Conservation (phyloP, 2,888 invertebrate genomes). For the Tiphia femorata region DNA sequence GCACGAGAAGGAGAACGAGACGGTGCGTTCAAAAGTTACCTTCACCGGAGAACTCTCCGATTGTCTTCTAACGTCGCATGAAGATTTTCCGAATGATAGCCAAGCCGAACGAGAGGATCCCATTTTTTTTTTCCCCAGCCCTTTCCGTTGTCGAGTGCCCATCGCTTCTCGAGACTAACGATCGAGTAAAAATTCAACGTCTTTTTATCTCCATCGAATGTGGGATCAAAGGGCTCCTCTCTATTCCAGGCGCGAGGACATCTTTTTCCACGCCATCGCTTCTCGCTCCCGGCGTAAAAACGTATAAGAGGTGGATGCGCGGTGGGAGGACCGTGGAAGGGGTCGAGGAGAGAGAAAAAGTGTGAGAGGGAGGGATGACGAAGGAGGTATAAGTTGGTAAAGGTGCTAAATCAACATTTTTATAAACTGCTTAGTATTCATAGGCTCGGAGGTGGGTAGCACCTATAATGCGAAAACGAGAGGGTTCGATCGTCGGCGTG, state of each 20-base stretch:
- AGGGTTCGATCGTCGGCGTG: constrained; percentile 54
- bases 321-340: too few relatives aligned
- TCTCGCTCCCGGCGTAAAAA: background rate
- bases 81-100: too few relatives aligned
- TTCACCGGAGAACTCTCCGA: too few relatives aligned
- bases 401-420: constrained; percentile 68
- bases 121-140: background rate
- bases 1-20: too few relatives aligned
- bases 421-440: constrained; percentile 68
- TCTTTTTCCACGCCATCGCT: background rate
- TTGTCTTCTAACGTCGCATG: too few relatives aligned
- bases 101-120: too few relatives aligned
- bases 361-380: constrained; percentile 19
- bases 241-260: background rate
- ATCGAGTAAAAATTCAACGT: background rate
- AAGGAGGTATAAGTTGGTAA: constrained; percentile 47
- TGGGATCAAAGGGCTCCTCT: background rate
- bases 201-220: background rate
- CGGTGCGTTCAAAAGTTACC: too few relatives aligned
- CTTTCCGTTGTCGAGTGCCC: background rate
- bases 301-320: constrained; percentile 10
- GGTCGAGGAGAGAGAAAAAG: constrained; percentile 17
- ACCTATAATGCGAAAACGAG: constrained; percentile 51
- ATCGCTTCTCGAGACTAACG: background rate
- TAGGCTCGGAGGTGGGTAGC: constrained; percentile 57